phyloP scores from a whole-genome alignment of 2,113 vertebrate species.

The Chaetura pelagica region DNA sequence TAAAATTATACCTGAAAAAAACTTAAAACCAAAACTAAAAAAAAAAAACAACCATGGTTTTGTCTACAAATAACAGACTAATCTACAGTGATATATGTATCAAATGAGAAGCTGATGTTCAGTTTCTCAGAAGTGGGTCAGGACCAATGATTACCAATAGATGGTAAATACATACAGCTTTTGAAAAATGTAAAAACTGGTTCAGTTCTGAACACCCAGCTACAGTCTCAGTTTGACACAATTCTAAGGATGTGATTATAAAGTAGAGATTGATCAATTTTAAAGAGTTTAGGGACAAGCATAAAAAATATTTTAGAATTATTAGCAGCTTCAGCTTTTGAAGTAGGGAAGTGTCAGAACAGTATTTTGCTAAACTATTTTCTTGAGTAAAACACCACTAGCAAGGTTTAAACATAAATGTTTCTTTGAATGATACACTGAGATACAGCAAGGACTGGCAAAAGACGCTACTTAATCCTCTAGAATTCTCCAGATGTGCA shows the following conservation, averaged over 20 bases:
- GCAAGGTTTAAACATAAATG: not conserved
- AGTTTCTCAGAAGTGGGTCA: not conserved
- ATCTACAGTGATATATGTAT: not conserved
- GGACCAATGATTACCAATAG: not conserved
- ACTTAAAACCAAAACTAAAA: not conserved
- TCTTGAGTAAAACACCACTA: not conserved
- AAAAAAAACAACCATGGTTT: not conserved
- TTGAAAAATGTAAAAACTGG: not conserved
- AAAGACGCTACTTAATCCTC: not conserved
- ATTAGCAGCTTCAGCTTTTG: not conserved
- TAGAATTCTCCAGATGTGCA: not conserved
- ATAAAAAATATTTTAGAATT: not conserved
- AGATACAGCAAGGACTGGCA: not conserved
- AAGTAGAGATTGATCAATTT: not conserved
- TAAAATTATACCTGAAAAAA: not conserved
- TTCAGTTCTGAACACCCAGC: not conserved
- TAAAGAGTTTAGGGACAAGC: not conserved
- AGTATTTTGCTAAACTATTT: not conserved
- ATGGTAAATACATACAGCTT: not conserved
- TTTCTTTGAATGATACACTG: not conserved
- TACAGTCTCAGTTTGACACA: not conserved
- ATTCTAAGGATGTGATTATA: not conserved
- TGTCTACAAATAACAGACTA: not conserved
- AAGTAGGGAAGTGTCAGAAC: not conserved
- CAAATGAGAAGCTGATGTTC: not conserved